Evolutionary conservation across 2,797 vertebrate genomes (phyloP), one percentile per base, ranked within the genome.

Genomic region (Protonibea diacanthus): DNA sequence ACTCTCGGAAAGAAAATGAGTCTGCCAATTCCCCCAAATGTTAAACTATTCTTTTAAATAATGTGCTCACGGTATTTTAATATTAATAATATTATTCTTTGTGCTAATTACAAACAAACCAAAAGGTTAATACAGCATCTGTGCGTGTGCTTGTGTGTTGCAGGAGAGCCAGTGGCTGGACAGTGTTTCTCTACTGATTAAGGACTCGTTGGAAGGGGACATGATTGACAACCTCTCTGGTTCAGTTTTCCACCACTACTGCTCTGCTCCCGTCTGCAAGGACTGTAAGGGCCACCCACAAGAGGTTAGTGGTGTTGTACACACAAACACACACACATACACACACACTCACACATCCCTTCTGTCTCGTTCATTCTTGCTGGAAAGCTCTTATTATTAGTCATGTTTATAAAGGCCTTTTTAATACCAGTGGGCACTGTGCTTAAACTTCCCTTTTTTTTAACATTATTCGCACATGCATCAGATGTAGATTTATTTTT

Each of bases 161-260:
- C 95, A 99, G 98, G 98, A 99, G 95, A 99, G 95, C 93, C 96
- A 97, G 95, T 99, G 98, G 98, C 94, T 99, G 96, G 98, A 99
- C 96, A 99, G 98, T 83, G 97, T 99, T 84, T 99, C 98, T 91
- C 96, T 99, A 94, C 96, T 99, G 90, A 99, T 99, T 93, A 99
- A 98, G 91, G 98, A 98, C 94, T 98, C 97, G 3, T 91, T 97
- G 92, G 98, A 99, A 89, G 97, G 97, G 33, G 98, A 99, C 92
- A 95, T 99, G 96, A 98, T 99, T 73, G 98, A 99, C 95, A 99
- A 99, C 94, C 97, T 99, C 76, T 99, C 98, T 0, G 97, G 97
- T 71, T 99, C 97, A 14, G 96, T 99, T 90, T 99, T 98, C 92
- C 97, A 99, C 89, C 97, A 99, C 93, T 98, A 99, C 92, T 95